Evolutionary conservation across 2,888 invertebrate genomes (phyloP).

Genomic region (Mesorhabditis belari): DNA sequence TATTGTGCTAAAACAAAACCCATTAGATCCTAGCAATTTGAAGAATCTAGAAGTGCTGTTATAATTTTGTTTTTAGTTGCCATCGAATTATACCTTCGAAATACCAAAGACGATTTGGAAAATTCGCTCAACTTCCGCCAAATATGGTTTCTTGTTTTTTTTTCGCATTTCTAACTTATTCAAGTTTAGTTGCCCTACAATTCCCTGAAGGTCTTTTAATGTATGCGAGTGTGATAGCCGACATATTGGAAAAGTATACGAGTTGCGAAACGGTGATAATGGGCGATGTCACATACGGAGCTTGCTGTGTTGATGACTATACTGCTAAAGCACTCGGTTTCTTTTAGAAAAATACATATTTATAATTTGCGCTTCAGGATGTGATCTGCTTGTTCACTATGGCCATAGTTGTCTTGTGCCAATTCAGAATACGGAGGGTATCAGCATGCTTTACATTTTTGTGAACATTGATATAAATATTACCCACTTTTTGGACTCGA

Average conservation of each 20-base stretch:
- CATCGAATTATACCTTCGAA: constrained; percentile 94
- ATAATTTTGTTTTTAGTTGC: constrained; percentile 60
- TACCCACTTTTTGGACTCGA: constrained; percentile 80
- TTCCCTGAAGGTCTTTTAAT: constrained; percentile 89
- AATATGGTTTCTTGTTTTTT: constrained; percentile 59
- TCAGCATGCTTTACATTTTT: constrained; percentile 91
- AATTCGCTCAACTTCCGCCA: constrained; percentile 73
- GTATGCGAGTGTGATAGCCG: constrained; percentile 84
- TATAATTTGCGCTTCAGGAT: constrained; percentile 34
- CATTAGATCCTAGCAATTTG: too few relatives aligned
- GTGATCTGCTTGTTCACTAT: constrained; percentile 69
- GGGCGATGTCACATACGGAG: constrained; percentile 98
- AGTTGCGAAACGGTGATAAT: constrained; percentile 77
- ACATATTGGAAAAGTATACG: constrained; percentile 70
- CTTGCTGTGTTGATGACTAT: constrained; percentile 95
- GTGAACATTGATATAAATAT: constrained; percentile 95
- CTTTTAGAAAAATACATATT: too few relatives aligned
- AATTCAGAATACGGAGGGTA: constrained; percentile 59
- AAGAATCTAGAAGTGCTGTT: not conserved
- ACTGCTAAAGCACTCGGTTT: constrained; percentile 78
- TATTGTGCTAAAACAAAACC: too few relatives aligned
- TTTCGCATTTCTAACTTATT: not conserved
- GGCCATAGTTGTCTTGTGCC: constrained; percentile 80
- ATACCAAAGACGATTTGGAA: constrained; percentile 95
- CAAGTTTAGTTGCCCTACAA: constrained; percentile 74